A percentile compares a stretch with the other conserved stretches of the same genome.
Evolutionary conservation across 2,797 vertebrate species (phyloP).

Genomic region (Lateolabrax maculatus): DNA sequence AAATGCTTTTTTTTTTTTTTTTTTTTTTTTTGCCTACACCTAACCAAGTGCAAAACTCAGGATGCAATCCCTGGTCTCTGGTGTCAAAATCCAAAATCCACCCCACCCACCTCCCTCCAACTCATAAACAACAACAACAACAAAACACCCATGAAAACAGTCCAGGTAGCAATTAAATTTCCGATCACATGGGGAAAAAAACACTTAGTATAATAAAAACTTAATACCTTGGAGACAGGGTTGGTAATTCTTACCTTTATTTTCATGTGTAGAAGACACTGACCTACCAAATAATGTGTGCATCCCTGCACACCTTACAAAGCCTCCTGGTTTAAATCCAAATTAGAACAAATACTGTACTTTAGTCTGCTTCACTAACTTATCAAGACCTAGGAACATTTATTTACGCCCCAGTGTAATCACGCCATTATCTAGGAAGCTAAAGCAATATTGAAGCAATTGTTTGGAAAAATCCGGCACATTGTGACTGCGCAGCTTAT

Average conservation of each 20-base stretch:
- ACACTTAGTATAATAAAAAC: not conserved
- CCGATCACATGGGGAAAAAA: not conserved
- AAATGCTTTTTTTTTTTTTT: no score
- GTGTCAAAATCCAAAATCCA: not conserved
- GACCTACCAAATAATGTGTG: not conserved
- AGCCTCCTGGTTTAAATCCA: not conserved
- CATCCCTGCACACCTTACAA: not conserved
- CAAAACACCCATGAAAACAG: not conserved
- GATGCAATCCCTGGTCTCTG: no score
- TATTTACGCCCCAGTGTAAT: constrained; percentile 21
- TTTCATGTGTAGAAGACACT: not conserved
- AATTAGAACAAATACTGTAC: constrained; percentile 13
- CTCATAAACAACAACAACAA: no score
- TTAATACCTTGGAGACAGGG: no score
- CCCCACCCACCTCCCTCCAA: no score
- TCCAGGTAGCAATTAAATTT: not conserved
- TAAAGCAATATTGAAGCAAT: constrained; percentile 11
- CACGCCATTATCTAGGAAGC: constrained; percentile 25
- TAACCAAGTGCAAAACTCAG: no score
- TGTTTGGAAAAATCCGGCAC: constrained; percentile 24
- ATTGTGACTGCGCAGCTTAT: constrained; percentile 6
- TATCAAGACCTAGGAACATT: constrained; percentile 19
- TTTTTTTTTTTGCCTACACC: no score
- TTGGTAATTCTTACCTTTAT: not conserved
- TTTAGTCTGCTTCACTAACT: constrained; percentile 12